Base-by-base conservation (phyloP, 2,113 vertebrate species). In the Gobius niger region DNA sequence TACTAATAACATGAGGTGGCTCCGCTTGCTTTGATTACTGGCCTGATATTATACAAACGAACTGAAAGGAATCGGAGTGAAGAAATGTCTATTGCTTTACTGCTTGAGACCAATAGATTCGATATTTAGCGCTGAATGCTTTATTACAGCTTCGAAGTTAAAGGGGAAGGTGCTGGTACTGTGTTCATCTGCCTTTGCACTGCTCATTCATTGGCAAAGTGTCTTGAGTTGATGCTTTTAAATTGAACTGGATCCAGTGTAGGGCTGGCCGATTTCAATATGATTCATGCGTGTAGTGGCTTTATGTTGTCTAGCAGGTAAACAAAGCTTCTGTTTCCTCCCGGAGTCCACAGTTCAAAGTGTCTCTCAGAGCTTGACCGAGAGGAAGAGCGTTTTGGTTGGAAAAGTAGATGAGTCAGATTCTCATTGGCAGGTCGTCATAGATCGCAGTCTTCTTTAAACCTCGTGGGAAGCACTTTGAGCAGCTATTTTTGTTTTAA, bases 21-120 rank as follows among this genome's bases (percentile, higher is more conserved):
- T 82, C 69, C 80, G 82, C 44, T 57, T 85, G 85, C 69, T 82
- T 67, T 78, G 79, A 86, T 84, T 82, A 67, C 61, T 56, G 59
- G 73, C 63, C 16, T 14, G 59, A 66, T 67, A 16, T 52, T 52
- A 3, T 16, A 85, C 77, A 76, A 85, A 85, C 77, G 68, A 14
- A 65, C 47, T 72, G 65, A 65, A n/a, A 51, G 50, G 65, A 41
- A 9, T 40, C 63, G 18, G 44, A 68, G 72, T 50, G 68, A 83
- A 85, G 81, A 82, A 78, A 80, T 10, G 0, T 0, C 9, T 67
- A 80, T 80, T 83, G 78, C 83, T 81, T 75, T 73, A 40, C n/a
- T 73, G 82, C 82, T 72, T 83, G 80, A 71, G 50, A 64, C 46
- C 9, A 24, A 50, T 65, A 80, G 60, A 79, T 60, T 53, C 14